Percentiles rank a stretch among this genome's conserved stretches.
phyloP scores from a whole-genome alignment of 2,888 invertebrate species.

The Epinotia demarniana region DNA sequence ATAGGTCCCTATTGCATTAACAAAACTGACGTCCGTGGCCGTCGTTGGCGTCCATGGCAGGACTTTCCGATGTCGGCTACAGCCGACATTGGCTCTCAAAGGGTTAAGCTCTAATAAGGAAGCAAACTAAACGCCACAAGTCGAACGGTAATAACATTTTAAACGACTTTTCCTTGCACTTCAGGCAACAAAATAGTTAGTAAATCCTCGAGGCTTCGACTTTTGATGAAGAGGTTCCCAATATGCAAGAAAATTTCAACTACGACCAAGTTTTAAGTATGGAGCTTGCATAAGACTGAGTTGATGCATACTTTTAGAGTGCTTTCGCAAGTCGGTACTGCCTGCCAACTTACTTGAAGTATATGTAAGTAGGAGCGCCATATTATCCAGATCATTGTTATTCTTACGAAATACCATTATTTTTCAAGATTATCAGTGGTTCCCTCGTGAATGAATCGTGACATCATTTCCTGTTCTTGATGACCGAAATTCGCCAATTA shows the following conservation, averaged over 20 bases:
- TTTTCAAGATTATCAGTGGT: too few relatives aligned
- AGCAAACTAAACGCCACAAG: constrained; percentile 17
- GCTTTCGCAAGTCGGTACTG: neutral
- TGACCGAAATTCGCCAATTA: too few relatives aligned
- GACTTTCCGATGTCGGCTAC: too few relatives aligned
- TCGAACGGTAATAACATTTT: constrained; percentile 6
- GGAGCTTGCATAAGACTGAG: constrained; percentile 12
- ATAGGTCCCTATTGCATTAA: too few relatives aligned
- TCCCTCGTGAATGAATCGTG: too few relatives aligned
- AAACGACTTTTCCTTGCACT: constrained; percentile 4
- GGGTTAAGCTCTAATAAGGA: constrained; percentile 6
- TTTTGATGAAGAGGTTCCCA: constrained; percentile 8
- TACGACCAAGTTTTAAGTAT: constrained; percentile 12
- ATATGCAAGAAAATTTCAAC: constrained; percentile 21
- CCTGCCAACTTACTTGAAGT: neutral
- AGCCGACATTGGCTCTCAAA: too few relatives aligned
- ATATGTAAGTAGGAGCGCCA: neutral
- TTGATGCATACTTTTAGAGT: constrained; percentile 4
- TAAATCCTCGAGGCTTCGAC: constrained; percentile 11
- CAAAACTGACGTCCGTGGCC: too few relatives aligned
- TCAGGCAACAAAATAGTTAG: constrained; percentile 26
- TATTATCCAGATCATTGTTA: neutral
- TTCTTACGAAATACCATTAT: too few relatives aligned
- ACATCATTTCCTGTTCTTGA: too few relatives aligned
- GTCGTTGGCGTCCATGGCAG: too few relatives aligned